Base-by-base conservation (phyloP, 2,113 vertebrate species). In the Corythoichthys intestinalis region DNA sequence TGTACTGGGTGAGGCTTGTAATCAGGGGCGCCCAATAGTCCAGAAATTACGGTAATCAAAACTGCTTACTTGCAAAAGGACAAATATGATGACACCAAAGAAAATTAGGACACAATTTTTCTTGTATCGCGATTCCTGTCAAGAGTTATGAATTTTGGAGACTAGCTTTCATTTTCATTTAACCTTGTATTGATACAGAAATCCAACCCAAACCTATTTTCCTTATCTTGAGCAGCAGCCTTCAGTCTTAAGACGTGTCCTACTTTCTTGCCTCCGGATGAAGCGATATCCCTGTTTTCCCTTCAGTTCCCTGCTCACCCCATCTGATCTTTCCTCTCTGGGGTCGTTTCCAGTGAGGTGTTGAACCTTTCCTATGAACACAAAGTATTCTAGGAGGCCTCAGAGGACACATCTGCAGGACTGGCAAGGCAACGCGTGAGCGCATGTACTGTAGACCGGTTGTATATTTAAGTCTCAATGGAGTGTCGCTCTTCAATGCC, bases 161-260 rank as follows among this genome's bases (percentile, higher is more conserved):
- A 72, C 71, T 50, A 77, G 81, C 76, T 86, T 86, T 81, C 63
- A 86, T 89, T 86, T 84, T 84, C 74, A 57, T 76, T 71, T 77
- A 62, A 83, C 75, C 81, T 83, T 78, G 82, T 52, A 73, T 62
- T 64, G 76, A 69, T 49, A 44, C 41, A 44, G 41, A 44, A 61
- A 72, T 77, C 69, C 78, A 77, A 80, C 74, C 58, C 67, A 63
- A 50, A 66, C 70, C 62, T 78, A 34, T 79, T 77, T 79, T 65
- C 62, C 74, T 67, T 76, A 79, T 80, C 83, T 67, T 66, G 73
- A 87, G 75, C 69, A 66, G 3, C 15, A 59, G 88, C 84, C 79
- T 83, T 88, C 80, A 80, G 69, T 72, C 75, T 77, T 66, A 37
- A 57, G 52, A 72, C 17, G 56, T 79, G 71, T 65, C 65, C 73